A percentile compares a stretch with the other conserved stretches of the same genome.
These are phyloP conservation scores for Raja brachyura DNA, from an alignment of 2,113 vertebrate species.

Conservation along the genomic window DNA sequence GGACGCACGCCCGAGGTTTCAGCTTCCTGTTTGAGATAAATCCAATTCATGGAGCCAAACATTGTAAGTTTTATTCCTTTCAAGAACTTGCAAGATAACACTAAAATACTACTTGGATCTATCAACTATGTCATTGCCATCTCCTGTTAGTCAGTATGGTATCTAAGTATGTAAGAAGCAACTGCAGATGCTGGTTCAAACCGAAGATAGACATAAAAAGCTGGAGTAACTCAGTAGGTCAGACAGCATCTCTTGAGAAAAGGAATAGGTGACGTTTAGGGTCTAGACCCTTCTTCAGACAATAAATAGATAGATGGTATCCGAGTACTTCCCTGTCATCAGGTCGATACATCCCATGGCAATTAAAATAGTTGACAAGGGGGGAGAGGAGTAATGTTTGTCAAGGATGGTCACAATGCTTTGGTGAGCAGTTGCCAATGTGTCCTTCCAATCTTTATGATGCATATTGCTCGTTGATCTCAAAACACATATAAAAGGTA, in stretches of 20 bases:
- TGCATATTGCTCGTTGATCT: not conserved
- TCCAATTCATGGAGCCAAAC: slow-evolving; percentile 26
- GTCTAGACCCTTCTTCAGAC: no score
- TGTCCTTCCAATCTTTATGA: not conserved
- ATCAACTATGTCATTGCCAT: not conserved
- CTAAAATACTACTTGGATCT: slow-evolving; percentile 13
- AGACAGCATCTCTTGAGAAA: no score
- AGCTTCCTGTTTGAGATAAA: slow-evolving; percentile 12
- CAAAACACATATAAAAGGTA: no score
- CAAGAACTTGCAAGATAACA: not conserved
- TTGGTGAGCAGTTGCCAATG: not conserved
- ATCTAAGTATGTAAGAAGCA: not conserved
- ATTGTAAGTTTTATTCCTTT: not conserved
- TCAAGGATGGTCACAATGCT: not conserved
- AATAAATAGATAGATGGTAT: no score
- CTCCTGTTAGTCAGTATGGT: not conserved
- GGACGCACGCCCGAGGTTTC: slow-evolving; percentile 10
- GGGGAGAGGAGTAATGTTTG: not conserved
- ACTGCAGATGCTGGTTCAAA: no score
- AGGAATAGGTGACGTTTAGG: no score
- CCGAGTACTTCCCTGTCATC: not conserved
- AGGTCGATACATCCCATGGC: not conserved
- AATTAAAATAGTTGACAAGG: not conserved
- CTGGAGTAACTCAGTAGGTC: no score
- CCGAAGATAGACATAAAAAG: no score